A percentile compares a stretch with the other conserved stretches of the same genome.
Conservation (phyloP, 2,113 vertebrate species). For the Bos taurus region DNA sequence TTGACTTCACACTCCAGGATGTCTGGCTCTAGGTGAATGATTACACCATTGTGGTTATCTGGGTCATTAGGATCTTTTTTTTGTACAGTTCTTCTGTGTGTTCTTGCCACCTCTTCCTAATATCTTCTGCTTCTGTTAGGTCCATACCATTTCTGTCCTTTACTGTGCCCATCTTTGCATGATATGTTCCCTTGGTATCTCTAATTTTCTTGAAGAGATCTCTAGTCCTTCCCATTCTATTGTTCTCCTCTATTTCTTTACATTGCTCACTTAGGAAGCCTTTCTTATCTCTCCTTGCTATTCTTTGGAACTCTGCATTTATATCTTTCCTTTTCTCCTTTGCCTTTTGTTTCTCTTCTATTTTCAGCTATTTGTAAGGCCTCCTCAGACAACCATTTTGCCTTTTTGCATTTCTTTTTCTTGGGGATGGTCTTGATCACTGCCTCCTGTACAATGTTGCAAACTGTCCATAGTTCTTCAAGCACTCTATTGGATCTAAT, state of each 20-base stretch:
- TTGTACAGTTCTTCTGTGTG: not conserved
- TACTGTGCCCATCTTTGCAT: not conserved
- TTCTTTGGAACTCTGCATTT: not conserved
- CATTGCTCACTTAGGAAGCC: not conserved
- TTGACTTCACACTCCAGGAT: not conserved
- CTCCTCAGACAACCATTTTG: not conserved
- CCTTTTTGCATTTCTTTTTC: not conserved
- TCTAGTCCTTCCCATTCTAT: not conserved
- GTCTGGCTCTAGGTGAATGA: not conserved
- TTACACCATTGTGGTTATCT: not conserved
- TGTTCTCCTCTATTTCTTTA: not conserved
- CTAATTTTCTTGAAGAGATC: not conserved
- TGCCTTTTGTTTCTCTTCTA: not conserved
- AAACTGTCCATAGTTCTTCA: not conserved
- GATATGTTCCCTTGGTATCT: not conserved
- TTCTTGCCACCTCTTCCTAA: not conserved
- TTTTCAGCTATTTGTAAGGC: not conserved
- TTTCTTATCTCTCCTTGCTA: not conserved
- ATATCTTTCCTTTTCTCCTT: not conserved
- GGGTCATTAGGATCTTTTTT: not conserved
- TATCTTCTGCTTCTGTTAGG: not conserved
- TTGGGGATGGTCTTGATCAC: not conserved
- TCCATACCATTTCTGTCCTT: not conserved
- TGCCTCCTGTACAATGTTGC: not conserved
- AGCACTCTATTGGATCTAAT: not conserved